Base-by-base conservation (phyloP, 2,113 vertebrate species). In the Maccullochella peelii region DNA sequence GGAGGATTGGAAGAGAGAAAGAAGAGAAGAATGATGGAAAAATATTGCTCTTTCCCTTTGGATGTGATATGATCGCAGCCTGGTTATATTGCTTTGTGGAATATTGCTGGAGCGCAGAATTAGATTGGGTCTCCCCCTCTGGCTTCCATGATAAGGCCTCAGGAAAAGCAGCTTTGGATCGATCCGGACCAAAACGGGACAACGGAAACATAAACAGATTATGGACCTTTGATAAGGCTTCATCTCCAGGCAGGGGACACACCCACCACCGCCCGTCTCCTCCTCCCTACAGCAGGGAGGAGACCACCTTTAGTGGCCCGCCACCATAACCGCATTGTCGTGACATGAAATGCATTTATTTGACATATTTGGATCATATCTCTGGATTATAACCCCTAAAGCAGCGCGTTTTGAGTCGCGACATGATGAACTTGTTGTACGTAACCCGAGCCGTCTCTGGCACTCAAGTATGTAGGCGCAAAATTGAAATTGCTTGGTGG, bases 31-130 rank as follows among this genome's bases (percentile, higher is more conserved):
- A 85, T 86, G 88, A 93, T 93, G 93, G 88, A 55, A 73, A 92
- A 92, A 95, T 92, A 94, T 94, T 94, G 89, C 91, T 83, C 89
- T 90, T 91, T 88, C 88, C 85, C 84, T 84, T 90, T 85, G 89
- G 92, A 91, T 81, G 89, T 93, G 93, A 93, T 94, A 87, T 83
- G 82, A 93, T 94, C 87, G 87, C 84, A 82, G 87, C 66, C 70
- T 52, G 82, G 84, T 86, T 84, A 89, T 94, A 94, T 94, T 93
- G 93, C 92, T 93, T 94, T 91, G 93, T 92, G 90, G 94, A 91
- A 94, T 93, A 95, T 93, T 93, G 91, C 91, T 79, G 90, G 88
- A 84, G 87, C 71, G 59, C 82, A 85, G 92, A 93, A 95, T 95
- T 94, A 91, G 93, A 95, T 95, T 92, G 85, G 82, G 78, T 77